Conservation (phyloP, 2,888 invertebrate genomes). For the Papilio gigon region DNA sequence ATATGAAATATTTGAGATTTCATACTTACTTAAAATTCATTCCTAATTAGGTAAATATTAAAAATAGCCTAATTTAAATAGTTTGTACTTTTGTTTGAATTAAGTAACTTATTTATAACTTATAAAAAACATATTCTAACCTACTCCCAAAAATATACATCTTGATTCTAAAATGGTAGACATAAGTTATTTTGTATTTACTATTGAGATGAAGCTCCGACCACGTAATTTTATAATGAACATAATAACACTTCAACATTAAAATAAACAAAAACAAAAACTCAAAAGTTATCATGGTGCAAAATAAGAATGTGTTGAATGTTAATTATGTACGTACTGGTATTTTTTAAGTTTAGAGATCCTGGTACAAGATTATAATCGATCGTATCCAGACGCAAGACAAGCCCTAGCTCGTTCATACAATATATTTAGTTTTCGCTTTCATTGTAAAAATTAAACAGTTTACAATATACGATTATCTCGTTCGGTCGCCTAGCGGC, state of each 20-base stretch:
- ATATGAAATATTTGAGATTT: not conserved
- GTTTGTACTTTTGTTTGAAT: no score
- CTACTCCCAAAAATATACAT: no score
- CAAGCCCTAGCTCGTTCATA: not conserved
- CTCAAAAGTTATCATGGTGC: no score
- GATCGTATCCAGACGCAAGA: not conserved
- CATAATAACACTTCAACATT: not conserved
- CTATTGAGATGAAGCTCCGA: not conserved
- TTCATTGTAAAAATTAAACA: conserved; percentile 27
- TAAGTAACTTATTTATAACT: no score
- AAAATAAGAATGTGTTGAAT: not conserved
- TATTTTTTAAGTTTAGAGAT: not conserved
- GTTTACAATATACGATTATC: conserved; percentile 42
- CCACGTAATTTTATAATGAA: not conserved
- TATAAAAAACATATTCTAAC: no score
- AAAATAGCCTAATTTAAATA: no score
- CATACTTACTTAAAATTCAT: not conserved
- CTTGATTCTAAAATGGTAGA: no score
- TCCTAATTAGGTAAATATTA: not conserved
- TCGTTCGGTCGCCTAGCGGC: conserved; percentile 41
- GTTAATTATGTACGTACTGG: not conserved
- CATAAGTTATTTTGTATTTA: not conserved
- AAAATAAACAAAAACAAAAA: not conserved
- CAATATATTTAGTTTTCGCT: conserved; percentile 20
- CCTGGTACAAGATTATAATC: not conserved